Conservation (phyloP, 1,140 invertebrate genomes). For the Pseudoatta argentina region DNA sequence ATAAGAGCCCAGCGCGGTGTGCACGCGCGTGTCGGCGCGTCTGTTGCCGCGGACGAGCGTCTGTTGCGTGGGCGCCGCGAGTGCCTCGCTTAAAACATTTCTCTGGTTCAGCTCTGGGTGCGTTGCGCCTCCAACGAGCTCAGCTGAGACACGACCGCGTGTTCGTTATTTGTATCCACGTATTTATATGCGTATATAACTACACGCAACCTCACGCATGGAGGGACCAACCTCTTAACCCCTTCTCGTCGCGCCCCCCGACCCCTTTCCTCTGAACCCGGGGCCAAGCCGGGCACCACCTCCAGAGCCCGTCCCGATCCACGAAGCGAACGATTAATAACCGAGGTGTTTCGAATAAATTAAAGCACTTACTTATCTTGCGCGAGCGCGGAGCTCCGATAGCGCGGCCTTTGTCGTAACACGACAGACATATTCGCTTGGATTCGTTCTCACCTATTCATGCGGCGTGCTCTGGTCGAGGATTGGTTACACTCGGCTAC, state of each 20-base stretch:
- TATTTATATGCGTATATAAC: constrained; percentile 76
- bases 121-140: constrained; percentile 71
- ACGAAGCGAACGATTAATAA: constrained; percentile 84
- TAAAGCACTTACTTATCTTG: constrained; percentile 85
- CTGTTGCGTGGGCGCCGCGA: constrained; percentile 79
- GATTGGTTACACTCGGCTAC: constrained; percentile 75
- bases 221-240: constrained; percentile 63
- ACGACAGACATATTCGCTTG: constrained; percentile 74
- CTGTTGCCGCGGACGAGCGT: constrained; percentile 81
- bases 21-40: constrained; percentile 85
- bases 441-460: constrained; percentile 78
- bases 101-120: constrained; percentile 82
- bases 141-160: constrained; percentile 78
- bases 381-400: constrained; percentile 78
- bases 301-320: constrained; percentile 32
- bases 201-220: constrained; percentile 33
- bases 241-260: constrained; percentile 33
- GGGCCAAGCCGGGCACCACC: constrained; percentile 54
- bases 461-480: constrained; percentile 47
- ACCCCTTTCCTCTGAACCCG: background rate
- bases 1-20: constrained; percentile 83
- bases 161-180: constrained; percentile 86
- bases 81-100: constrained; percentile 85
- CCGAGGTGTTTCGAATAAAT: constrained; percentile 85
- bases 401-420: constrained; percentile 79